Base-by-base conservation (phyloP, 2,797 vertebrate genomes). In the Orientallactaga sibirica region DNA sequence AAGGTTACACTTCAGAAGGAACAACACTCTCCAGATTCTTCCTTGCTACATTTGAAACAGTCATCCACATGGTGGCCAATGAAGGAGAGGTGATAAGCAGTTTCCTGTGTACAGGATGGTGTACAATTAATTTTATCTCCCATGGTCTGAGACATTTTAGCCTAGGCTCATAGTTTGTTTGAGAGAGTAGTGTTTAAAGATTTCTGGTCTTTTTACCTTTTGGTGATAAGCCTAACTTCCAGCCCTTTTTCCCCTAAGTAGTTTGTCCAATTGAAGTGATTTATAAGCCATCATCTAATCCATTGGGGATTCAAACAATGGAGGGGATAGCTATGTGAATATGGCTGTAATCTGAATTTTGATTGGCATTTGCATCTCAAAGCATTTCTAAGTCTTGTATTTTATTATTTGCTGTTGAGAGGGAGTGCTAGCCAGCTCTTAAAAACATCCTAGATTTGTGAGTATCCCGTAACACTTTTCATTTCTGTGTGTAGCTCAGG, bases 381-480 rank as follows among this genome's bases (percentile, higher is more conserved):
- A 73, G 15, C 4, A 90, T 70, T 90, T 94, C 27, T 52, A 85
- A 74, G 58, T 66, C 58, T 70, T 75, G 43, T n/a, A 41, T 86
- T 62, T 92, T 71, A 64, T 16, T 78, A 24, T 19, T 43, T 76
- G 7, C 33, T 66, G 7, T 91, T 55, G 25, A 84, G 12, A 64
- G 10, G 14, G 58, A 88, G 27, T 64, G 4, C 19, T 80, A 85
- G 81, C 27, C 33, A 88, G 14, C 1, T 71, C n/a, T 25, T 25
- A 75, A 16, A 78, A 79, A 58, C 55, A 8, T 83, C 37, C 73
- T 29, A 91, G 71, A n/a, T 75, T 82, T 27, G 4, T 86, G 41
- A 75, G 41, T 55, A 70, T 37, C 71, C 52, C 79, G 29, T 78
- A 83, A 62, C 62, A 29, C 22, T 7, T 92, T 88, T 90, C 27